A percentile compares a stretch with the other conserved stretches of the same genome.
Conservation (phyloP, 2,888 invertebrate species). For the Horisme vitalbata region DNA sequence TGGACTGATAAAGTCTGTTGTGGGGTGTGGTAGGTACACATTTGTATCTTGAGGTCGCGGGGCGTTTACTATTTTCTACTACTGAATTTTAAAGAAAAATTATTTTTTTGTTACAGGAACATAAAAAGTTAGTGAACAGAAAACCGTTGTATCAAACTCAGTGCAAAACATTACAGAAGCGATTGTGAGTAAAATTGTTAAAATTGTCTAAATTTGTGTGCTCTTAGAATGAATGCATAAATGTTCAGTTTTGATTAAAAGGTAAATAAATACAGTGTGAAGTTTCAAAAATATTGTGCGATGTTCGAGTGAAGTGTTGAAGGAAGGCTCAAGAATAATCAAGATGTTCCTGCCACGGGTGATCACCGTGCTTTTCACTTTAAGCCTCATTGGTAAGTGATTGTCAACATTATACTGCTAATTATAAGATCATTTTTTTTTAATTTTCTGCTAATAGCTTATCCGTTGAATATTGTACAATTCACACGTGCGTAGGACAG, state of each 20-base stretch:
- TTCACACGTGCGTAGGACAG: no score
- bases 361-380: slow-evolving; percentile 51
- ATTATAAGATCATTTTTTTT: no score
- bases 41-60: no score
- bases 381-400: slow-evolving; percentile 67
- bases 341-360: slow-evolving; percentile 61
- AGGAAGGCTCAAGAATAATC: slow-evolving; percentile 43
- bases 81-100: not conserved
- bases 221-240: slow-evolving; percentile 17
- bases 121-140: not conserved
- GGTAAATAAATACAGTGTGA: slow-evolving; percentile 22
- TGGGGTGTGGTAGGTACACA: no score
- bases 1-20: no score
- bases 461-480: no score
- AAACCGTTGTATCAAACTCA: no score
- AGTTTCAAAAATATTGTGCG: slow-evolving; percentile 25
- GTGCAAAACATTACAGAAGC: not conserved
- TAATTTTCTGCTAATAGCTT: no score
- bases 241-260: slow-evolving; percentile 8
- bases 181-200: no score
- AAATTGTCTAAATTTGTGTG: no score
- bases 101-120: slow-evolving; percentile 13
- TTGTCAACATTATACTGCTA: no score
- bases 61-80: no score
- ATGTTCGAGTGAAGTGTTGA: slow-evolving; percentile 24